phyloP scores from a whole-genome alignment of 2,797 vertebrate genomes.

The Myiotriccus ornatus region DNA sequence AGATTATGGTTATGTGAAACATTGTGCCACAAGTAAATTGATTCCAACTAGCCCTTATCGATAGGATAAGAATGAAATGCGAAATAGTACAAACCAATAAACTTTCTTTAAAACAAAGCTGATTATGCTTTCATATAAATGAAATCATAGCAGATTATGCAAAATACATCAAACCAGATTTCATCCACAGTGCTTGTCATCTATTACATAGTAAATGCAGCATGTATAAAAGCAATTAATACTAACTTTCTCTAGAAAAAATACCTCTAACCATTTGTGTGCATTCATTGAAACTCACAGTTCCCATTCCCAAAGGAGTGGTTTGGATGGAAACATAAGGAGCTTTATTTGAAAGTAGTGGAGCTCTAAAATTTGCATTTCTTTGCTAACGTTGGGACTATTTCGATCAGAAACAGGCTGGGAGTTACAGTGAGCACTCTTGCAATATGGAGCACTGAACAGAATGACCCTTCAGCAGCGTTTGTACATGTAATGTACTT shows the following conservation, averaged over 20 bases:
- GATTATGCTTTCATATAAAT: not conserved
- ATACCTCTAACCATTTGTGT: not conserved
- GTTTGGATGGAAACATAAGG: not conserved
- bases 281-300: not conserved
- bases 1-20: not conserved
- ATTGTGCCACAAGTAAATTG: not conserved
- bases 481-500: not conserved
- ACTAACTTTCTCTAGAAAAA: not conserved
- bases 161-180: not conserved
- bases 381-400: not conserved
- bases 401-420: not conserved
- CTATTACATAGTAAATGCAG: not conserved
- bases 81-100: not conserved
- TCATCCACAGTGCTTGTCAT: not conserved
- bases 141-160: not conserved
- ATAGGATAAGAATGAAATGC: not conserved
- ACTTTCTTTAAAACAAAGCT: not conserved
- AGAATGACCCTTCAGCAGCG: fast-evolving
- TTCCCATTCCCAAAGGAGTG: not conserved
- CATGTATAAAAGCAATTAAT: not conserved
- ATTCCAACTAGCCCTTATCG: not conserved
- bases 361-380: not conserved
- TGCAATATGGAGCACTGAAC: not conserved
- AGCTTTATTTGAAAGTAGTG: not conserved
- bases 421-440: not conserved